Percentiles rank a stretch among this genome's conserved stretches.
Conservation (phyloP, 2,113 vertebrate genomes). For the Sceloporus tristichus region DNA sequence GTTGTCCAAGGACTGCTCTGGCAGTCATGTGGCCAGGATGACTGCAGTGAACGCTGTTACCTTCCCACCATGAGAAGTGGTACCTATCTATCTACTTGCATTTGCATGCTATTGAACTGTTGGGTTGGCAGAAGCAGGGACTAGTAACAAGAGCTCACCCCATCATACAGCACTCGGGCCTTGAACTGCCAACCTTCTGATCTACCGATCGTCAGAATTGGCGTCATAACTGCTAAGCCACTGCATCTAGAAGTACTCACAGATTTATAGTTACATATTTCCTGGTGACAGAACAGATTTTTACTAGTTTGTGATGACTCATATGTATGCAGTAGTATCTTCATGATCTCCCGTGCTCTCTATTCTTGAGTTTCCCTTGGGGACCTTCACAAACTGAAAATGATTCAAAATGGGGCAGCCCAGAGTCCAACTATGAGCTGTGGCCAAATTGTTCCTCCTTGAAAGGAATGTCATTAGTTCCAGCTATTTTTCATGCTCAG, state of each 20-base stretch:
- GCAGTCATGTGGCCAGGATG: no score
- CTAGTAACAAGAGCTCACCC: no score
- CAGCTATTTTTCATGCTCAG: neutral
- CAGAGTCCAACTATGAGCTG: neutral
- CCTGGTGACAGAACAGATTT: neutral
- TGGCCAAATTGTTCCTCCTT: neutral
- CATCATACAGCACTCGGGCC: no score
- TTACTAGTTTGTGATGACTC: neutral
- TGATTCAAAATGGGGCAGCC: neutral
- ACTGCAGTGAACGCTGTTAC: no score
- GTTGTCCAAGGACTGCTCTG: no score
- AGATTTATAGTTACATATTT: neutral
- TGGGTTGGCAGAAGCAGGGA: no score
- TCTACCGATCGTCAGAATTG: no score
- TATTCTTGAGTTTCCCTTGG: neutral
- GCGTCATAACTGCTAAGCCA: neutral
- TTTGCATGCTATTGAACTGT: no score
- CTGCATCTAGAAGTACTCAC: neutral
- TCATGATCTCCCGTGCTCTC: no score
- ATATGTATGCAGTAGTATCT: neutral
- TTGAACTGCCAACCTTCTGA: no score
- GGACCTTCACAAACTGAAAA: neutral
- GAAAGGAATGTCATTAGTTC: neutral
- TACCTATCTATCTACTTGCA: no score
- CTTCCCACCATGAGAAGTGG: no score